Conservation (phyloP, 2,888 invertebrate species). For the Cheilosia variabilis region DNA sequence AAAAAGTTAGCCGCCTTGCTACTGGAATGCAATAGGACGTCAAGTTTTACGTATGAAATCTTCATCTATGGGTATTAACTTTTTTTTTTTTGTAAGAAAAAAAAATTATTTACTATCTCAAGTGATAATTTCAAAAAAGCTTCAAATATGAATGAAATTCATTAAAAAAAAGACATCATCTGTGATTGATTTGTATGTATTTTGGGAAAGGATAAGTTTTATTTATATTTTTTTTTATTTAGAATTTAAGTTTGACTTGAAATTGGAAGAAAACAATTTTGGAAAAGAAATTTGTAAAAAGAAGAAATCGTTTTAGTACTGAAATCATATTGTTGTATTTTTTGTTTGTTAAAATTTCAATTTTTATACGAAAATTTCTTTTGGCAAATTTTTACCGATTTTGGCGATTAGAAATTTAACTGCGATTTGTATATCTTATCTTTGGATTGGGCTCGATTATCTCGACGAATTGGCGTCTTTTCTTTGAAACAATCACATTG, state of each 20-base stretch:
- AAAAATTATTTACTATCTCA: not conserved
- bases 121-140: conserved; percentile 35
- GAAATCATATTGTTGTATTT: not conserved
- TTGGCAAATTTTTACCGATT: not conserved
- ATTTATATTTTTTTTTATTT: not conserved
- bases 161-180: conserved; percentile 66
- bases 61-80: conserved; percentile 81
- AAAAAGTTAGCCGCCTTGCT: conserved; percentile 78
- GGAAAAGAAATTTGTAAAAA: conserved; percentile 7
- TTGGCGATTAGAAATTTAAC: conserved; percentile 17
- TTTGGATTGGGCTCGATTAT: conserved; percentile 27
- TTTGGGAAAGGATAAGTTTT: conserved; percentile 28
- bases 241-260: conserved; percentile 13
- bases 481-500: not conserved
- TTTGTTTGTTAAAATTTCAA: not conserved
- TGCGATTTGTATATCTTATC: conserved; percentile 24
- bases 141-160: conserved; percentile 61
- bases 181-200: conserved; percentile 62
- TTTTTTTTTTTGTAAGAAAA: conserved; percentile 8
- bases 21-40: conserved; percentile 79
- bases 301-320: not conserved
- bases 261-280: not conserved
- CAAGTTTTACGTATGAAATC: conserved; percentile 79
- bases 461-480: not conserved
- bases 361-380: too few relatives aligned